These are phyloP conservation scores for Habroteleia sp. DNA, from an alignment of 2,888 invertebrate species.

Conservation along the genomic window DNA sequence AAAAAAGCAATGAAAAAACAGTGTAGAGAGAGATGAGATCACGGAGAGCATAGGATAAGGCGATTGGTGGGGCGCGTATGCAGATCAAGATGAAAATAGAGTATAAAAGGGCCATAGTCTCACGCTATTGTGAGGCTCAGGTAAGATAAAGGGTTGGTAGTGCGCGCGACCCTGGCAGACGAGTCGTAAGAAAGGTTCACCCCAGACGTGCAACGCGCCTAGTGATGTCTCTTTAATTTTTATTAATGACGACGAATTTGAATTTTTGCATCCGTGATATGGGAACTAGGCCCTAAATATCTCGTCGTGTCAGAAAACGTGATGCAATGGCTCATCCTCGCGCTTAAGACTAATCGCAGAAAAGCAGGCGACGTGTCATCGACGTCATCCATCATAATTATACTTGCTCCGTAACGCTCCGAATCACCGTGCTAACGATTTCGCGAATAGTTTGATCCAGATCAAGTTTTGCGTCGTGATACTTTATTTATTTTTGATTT, in stretches of 20 bases:
- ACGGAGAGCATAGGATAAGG: constrained; percentile 1
- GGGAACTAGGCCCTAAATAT: constrained; percentile 72
- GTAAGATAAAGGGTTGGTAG: constrained; percentile 78
- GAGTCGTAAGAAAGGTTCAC: constrained; percentile 67
- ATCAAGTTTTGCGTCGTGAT: constrained; percentile 1
- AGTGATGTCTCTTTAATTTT: constrained; percentile 81
- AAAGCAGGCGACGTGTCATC: constrained; percentile 63
- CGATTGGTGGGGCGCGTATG: constrained; percentile 74
- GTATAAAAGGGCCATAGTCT: constrained; percentile 80
- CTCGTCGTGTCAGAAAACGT: constrained; percentile 68
- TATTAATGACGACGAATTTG: constrained; percentile 80
- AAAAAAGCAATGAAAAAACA: constrained; percentile 44
- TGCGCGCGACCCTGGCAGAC: constrained; percentile 43
- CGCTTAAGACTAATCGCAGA: constrained; percentile 69
- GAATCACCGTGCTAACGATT: constrained; percentile 33
- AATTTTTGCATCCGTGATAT: constrained; percentile 81
- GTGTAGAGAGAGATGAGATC: constrained; percentile 6
- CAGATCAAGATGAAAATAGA: constrained; percentile 78
- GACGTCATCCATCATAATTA: constrained; percentile 78
- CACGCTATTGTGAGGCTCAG: constrained; percentile 80
- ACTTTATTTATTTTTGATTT: no score
- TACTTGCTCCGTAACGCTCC: constrained; percentile 66
- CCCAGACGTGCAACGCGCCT: constrained; percentile 67
- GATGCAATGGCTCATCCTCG: constrained; percentile 67
- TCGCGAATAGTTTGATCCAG: constrained; percentile 19